Evolutionary conservation across 2,888 invertebrate species (phyloP).

Genomic region (Drosophila acutilabella): DNA sequence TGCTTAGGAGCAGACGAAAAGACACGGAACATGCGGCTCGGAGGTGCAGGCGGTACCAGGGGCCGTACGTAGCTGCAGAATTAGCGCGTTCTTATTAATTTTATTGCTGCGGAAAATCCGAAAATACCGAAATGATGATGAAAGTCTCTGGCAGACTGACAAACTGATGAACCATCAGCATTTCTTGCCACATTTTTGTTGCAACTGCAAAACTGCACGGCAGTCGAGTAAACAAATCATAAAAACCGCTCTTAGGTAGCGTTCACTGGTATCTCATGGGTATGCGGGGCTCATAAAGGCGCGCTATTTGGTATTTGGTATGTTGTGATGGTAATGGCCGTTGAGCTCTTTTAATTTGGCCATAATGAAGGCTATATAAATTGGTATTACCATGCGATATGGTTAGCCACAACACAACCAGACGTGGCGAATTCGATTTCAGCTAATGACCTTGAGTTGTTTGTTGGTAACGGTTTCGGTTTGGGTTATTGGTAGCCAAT

Average conservation of each 20-base stretch:
- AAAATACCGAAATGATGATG: conserved; percentile 57
- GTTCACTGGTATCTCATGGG: background rate
- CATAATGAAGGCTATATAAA: conserved; percentile 63
- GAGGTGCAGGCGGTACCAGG: conserved; percentile 16
- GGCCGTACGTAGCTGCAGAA: conserved; percentile 67
- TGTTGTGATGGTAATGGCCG: conserved; percentile 49
- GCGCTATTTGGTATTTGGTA: conserved; percentile 36
- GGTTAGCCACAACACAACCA: conserved; percentile 69
- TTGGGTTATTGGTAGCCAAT: conserved; percentile 41
- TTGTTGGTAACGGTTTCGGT: conserved; percentile 8
- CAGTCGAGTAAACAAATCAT: conserved; percentile 76
- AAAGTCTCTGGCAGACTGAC: conserved; percentile 30
- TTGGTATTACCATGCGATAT: conserved; percentile 60
- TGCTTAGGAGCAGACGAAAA: conserved; percentile 46
- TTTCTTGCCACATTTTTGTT: conserved; percentile 1
- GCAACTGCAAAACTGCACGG: conserved; percentile 37
- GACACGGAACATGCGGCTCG: background rate
- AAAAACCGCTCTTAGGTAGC: conserved; percentile 69
- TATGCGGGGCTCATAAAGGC: conserved; percentile 46
- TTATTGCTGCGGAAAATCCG: conserved; percentile 82
- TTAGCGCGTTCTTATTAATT: conserved; percentile 85
- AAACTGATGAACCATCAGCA: conserved; percentile 21
- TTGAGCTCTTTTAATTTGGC: conserved; percentile 61
- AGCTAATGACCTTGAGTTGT: conserved; percentile 38
- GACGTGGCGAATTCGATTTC: conserved; percentile 68